Conservation (phyloP, 2,797 vertebrate species). For the Echeneis naucrates region DNA sequence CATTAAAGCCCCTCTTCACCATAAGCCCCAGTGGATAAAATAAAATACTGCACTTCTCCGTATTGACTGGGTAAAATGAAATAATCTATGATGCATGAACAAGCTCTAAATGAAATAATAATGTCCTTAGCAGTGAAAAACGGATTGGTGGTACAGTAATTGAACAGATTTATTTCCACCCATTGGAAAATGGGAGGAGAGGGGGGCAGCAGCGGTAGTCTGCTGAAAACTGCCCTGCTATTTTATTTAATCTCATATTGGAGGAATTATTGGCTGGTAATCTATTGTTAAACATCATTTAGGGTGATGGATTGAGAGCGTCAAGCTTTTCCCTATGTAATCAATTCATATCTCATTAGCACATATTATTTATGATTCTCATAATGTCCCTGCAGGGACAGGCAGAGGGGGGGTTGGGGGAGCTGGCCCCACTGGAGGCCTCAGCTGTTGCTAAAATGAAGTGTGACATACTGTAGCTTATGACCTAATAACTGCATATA, state of each 20-base stretch:
- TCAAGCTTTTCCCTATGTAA: constrained; percentile 92
- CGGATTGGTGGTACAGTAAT: constrained; percentile 93
- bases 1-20: constrained; percentile 83
- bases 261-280: constrained; percentile 96
- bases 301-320: constrained; percentile 94
- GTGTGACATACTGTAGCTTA: constrained; percentile 99
- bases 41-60: constrained; percentile 92
- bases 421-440: constrained; percentile 78
- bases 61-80: constrained; percentile 97
- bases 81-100: constrained; percentile 97
- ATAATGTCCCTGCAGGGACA: constrained; percentile 89
- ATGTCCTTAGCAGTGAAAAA: constrained; percentile 97
- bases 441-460: constrained; percentile 96
- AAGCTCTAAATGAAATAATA: constrained; percentile 99
- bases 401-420: constrained; percentile 35
- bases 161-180: constrained; percentile 95
- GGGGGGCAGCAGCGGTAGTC: constrained; percentile 76
- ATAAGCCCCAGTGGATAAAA: constrained; percentile 85
- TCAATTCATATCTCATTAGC: constrained; percentile 99
- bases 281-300: constrained; percentile 97
- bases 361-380: constrained; percentile 97
- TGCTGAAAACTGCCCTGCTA: constrained; percentile 92
- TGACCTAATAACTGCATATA: constrained; percentile 99
- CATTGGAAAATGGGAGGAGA: constrained; percentile 82
- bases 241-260: constrained; percentile 98